phyloP scores from a whole-genome alignment of 1,140 invertebrate genomes.

The Scaptomyza pallida region DNA sequence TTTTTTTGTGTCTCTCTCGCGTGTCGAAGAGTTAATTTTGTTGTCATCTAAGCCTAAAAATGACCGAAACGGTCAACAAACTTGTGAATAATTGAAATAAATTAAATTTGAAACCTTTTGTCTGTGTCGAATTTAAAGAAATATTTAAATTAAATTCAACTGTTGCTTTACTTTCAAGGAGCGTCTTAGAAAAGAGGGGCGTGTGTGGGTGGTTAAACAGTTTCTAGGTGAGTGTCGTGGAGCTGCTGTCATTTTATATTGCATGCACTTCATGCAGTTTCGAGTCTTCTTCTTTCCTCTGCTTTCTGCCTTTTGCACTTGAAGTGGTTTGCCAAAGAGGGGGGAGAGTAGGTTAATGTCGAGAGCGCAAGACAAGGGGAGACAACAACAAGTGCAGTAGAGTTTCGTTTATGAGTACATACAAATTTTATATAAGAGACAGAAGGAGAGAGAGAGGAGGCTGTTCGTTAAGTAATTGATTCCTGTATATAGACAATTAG shows the following conservation, averaged over 20 bases:
- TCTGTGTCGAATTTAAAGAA: constrained; percentile 25
- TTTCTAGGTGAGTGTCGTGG: neutral
- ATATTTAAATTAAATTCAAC: constrained; percentile 5
- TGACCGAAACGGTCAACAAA: constrained; percentile 35
- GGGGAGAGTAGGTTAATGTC: neutral
- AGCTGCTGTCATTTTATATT: constrained; percentile 58
- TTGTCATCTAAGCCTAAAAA: constrained; percentile 25
- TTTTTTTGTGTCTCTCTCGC: neutral
- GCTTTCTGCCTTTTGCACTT: constrained; percentile 43
- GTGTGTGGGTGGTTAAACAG: constrained; percentile 5
- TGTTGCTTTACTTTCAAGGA: constrained; percentile 2
- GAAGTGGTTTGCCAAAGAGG: constrained; percentile 8
- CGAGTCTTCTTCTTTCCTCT: constrained; percentile 2
- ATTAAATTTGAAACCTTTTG: neutral
- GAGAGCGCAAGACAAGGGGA: constrained; percentile 10
- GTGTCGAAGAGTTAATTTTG: neutral
- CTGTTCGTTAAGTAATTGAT: neutral
- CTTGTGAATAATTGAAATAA: constrained; percentile 9
- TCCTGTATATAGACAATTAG: neutral
- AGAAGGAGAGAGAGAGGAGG: neutral
- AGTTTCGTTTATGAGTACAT: constrained; percentile 12
- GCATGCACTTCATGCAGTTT: constrained; percentile 17
- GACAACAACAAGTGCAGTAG: constrained; percentile 36
- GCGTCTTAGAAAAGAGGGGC: neutral
- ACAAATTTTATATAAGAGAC: neutral